These are phyloP conservation scores for Tetraodon nigroviridis DNA, from an alignment of 2,113 vertebrate species.

Conservation along the genomic window DNA sequence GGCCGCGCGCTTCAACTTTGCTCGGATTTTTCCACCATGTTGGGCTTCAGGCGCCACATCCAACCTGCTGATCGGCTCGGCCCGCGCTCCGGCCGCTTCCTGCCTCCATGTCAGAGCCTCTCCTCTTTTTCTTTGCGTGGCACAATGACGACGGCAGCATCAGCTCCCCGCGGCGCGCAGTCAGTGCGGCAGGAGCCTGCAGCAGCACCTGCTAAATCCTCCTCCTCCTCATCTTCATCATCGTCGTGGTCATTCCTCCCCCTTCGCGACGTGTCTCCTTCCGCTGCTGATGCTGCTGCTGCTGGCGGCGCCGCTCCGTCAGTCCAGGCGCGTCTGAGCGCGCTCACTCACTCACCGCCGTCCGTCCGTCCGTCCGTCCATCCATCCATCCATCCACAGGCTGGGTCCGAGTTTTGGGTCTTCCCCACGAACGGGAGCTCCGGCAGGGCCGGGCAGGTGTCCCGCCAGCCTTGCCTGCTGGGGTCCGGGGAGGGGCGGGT, in stretches of 20 bases:
- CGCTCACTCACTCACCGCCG: conserved; percentile 31
- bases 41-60: conserved; percentile 42
- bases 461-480: conserved; percentile 33
- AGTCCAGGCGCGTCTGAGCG: not conserved
- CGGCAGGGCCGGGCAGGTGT: conserved; percentile 38
- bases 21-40: not conserved
- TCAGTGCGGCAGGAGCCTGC: conserved; percentile 83
- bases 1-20: conserved; percentile 24
- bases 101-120: conserved; percentile 55
- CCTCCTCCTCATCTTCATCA: conserved; percentile 46
- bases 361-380: not conserved
- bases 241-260: conserved; percentile 55
- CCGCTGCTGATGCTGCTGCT: conserved; percentile 22
- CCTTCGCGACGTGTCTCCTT: conserved; percentile 59
- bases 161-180: conserved; percentile 66
- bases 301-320: conserved; percentile 7
- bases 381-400: not conserved
- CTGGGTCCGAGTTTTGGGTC: not conserved
- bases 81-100: conserved; percentile 50
- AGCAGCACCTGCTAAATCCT: conserved; percentile 68
- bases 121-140: conserved; percentile 35
- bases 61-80: conserved; percentile 54
- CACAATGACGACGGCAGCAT: conserved; percentile 61
- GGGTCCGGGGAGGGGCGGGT: conserved; percentile 32
- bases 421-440: no score